Conservation (phyloP, 1,140 invertebrate genomes). For the Heliconius congener region DNA sequence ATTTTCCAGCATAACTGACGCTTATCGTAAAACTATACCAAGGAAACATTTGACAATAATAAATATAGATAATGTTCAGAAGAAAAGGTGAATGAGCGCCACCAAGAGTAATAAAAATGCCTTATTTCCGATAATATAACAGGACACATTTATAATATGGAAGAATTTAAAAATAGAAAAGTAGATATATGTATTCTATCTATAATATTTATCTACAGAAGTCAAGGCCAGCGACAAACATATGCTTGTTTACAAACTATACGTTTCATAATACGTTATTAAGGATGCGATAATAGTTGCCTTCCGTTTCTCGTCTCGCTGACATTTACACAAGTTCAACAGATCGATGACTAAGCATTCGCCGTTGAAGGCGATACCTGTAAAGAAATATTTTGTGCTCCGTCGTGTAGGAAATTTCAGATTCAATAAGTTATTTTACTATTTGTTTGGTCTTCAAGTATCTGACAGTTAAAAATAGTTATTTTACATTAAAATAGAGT, state of each 20-base stretch:
- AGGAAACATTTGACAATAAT: no score
- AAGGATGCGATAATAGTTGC: conserved; percentile 45
- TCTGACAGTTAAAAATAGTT: neutral
- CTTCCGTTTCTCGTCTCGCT: conserved; percentile 39
- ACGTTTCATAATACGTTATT: conserved; percentile 21
- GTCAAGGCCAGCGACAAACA: conserved; percentile 1
- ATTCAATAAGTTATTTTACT: neutral
- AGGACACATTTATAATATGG: neutral
- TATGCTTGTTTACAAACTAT: conserved; percentile 16
- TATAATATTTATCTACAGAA: conserved; percentile 3
- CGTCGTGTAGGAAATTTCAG: neutral
- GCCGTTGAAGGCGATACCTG: conserved; percentile 1
- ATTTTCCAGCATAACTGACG: no score
- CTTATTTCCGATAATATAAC: neutral
- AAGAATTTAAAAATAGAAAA: neutral
- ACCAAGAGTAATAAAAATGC: neutral
- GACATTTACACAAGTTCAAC: conserved; percentile 37
- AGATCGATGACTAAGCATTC: conserved; percentile 20
- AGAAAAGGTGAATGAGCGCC: neutral
- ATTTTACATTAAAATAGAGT: neutral
- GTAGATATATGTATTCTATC: neutral
- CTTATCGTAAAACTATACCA: no score
- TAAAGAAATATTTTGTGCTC: neutral
- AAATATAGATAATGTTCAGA: neutral
- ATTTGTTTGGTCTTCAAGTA: neutral